Conservation (phyloP, 64 coral and sea anemone species). For the Porites lutea region DNA sequence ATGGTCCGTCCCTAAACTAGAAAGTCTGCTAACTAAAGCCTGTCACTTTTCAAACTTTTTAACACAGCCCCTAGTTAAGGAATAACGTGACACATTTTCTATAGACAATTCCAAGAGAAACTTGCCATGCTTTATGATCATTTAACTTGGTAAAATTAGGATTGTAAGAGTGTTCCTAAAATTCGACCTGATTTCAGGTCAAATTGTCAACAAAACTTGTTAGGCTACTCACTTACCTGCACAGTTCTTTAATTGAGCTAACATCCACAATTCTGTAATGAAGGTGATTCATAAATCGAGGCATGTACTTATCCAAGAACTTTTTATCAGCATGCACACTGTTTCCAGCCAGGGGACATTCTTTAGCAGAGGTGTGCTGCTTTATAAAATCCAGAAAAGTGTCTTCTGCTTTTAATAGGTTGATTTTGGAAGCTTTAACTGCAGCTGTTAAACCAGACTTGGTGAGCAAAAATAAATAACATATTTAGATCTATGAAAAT, state of each 20-base stretch:
- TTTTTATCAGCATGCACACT: constrained; percentile 94
- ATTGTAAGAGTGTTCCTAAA: too few relatives aligned
- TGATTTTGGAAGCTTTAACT: constrained; percentile 78
- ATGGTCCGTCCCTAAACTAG: too few relatives aligned
- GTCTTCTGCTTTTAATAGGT: constrained; percentile 73
- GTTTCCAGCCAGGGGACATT: constrained; percentile 90
- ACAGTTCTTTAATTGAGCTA: constrained; percentile 94
- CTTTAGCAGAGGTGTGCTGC: constrained; percentile 50
- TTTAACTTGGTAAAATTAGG: too few relatives aligned
- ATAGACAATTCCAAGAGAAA: too few relatives aligned
- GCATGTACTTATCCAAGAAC: constrained; percentile 95
- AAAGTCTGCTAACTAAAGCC: too few relatives aligned
- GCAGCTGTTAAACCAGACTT: constrained; percentile 94
- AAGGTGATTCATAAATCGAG: constrained; percentile 87
- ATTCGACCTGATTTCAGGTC: too few relatives aligned
- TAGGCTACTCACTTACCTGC: constrained; percentile 65
- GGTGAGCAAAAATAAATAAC: background rate
- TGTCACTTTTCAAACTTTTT: too few relatives aligned
- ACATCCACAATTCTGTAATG: constrained; percentile 99
- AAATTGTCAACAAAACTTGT: too few relatives aligned
- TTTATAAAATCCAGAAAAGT: constrained; percentile 86
- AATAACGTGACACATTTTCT: too few relatives aligned
- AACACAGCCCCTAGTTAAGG: too few relatives aligned
- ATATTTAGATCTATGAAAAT: too few relatives aligned
- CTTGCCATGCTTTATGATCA: too few relatives aligned